A percentile compares a stretch with the other conserved stretches of the same genome.
These are phyloP conservation scores for Urophycis tenuis DNA, from an alignment of 2,797 vertebrate species.

Conservation along the genomic window DNA sequence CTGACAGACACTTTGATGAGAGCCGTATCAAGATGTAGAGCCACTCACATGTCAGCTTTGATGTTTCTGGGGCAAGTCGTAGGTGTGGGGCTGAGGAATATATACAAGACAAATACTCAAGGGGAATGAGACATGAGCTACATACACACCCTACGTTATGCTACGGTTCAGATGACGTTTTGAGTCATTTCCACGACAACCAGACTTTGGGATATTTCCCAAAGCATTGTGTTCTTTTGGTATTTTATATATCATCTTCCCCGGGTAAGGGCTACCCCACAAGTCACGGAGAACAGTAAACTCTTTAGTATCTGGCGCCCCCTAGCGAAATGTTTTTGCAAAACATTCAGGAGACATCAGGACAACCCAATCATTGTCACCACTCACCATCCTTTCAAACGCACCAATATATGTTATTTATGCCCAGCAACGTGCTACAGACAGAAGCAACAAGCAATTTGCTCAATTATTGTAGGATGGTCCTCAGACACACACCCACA, in stretches of 20 bases:
- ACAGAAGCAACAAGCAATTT: neutral
- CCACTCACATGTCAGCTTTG: slow-evolving; percentile 12
- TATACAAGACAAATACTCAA: neutral
- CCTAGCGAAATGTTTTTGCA: neutral
- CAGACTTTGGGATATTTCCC: neutral
- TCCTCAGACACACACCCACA: too few relatives aligned
- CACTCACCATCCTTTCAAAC: too few relatives aligned
- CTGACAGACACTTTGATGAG: slow-evolving; percentile 55
- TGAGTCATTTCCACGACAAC: neutral
- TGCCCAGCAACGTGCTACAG: neutral
- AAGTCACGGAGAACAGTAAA: too few relatives aligned
- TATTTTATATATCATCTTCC: too few relatives aligned
- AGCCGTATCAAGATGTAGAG: slow-evolving; percentile 38
- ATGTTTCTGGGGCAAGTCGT: neutral
- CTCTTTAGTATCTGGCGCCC: neutral
- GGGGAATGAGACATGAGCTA: neutral
- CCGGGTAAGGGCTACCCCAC: too few relatives aligned
- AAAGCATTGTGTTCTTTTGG: too few relatives aligned
- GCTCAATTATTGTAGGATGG: neutral
- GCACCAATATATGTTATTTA: neutral
- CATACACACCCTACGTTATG: neutral
- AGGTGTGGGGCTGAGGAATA: neutral
- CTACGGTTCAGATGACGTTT: neutral
- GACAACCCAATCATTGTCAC: neutral
- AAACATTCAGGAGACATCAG: too few relatives aligned